Evolutionary conservation across 1,140 invertebrate genomes (phyloP).

Genomic region (Drosophila pachea): DNA sequence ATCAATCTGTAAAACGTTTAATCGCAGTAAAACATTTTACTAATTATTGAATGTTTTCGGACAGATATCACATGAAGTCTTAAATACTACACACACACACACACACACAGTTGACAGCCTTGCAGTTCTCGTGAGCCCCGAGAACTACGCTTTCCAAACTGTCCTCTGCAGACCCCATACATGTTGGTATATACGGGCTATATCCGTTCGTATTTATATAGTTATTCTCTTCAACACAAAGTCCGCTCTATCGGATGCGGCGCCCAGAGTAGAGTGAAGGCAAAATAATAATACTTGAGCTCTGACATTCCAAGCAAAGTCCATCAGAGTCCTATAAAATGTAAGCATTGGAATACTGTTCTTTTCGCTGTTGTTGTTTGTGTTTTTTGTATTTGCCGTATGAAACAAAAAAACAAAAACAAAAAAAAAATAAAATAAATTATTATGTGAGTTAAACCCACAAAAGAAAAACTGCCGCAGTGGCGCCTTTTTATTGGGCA

Average conservation of each 20-base stretch:
- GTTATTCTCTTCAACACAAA: no score
- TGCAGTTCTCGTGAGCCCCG: conserved; percentile 2
- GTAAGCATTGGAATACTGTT: conserved; percentile 41
- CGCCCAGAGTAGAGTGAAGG: not conserved
- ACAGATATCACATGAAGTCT: no score
- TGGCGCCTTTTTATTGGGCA: conserved; percentile 23
- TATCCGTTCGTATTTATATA: not conserved
- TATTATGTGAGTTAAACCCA: conserved; percentile 68
- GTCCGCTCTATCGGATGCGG: no score
- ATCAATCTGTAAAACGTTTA: no score
- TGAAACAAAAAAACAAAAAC: conserved; percentile 64
- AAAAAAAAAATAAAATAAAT: conserved; percentile 42
- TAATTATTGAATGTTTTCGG: no score
- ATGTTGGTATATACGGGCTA: not conserved
- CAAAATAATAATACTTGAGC: conserved; percentile 10
- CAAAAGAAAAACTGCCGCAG: conserved; percentile 33
- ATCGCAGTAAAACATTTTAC: no score
- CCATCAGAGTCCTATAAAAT: conserved; percentile 14
- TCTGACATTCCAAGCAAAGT: conserved; percentile 20
- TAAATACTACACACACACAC: no score
- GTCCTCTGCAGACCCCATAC: not conserved
- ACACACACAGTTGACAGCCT: not conserved
- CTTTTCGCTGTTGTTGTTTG: conserved; percentile 44
- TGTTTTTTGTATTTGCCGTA: conserved; percentile 42
- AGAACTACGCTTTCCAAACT: conserved; percentile 9